A percentile compares a stretch with the other conserved stretches of the same genome.
These are phyloP conservation scores for Machaerirhynchus nigripectus DNA, from an alignment of 2,113 vertebrate genomes.

Conservation along the genomic window DNA sequence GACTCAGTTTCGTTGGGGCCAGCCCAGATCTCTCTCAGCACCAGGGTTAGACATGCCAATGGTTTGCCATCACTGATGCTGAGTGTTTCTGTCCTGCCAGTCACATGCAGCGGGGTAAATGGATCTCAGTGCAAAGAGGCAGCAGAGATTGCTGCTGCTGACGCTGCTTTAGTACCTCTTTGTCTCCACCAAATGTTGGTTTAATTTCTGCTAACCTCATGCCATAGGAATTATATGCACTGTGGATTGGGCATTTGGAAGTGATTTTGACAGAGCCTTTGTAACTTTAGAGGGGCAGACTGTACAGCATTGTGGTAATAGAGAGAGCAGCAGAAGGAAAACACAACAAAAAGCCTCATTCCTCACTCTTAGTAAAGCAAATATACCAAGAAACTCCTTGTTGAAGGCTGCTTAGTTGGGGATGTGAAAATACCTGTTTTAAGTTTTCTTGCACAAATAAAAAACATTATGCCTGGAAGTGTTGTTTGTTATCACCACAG, in stretches of 20 bases:
- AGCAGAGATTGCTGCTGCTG: neutral
- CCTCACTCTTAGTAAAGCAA: neutral
- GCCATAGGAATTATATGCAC: neutral
- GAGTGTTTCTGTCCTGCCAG: neutral
- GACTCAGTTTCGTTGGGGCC: neutral
- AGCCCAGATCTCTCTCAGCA: neutral
- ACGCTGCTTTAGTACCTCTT: neutral
- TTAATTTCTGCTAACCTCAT: neutral
- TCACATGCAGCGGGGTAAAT: neutral
- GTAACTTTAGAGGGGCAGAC: neutral
- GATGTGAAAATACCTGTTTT: neutral
- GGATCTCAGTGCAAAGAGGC: neutral
- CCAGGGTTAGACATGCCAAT: neutral
- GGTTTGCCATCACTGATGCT: neutral
- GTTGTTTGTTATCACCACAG: neutral
- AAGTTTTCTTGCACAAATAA: neutral
- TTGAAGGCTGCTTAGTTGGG: neutral
- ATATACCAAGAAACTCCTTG: neutral
- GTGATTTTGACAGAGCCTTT: conserved; percentile 5
- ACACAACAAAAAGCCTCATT: neutral
- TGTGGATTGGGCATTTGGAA: neutral
- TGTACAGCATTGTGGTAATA: neutral
- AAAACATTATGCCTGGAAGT: neutral
- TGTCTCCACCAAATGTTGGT: conserved; percentile 12
- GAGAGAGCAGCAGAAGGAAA: neutral